Evolutionary conservation across 1,140 invertebrate genomes (phyloP).

Genomic region (Brevipalpus yothersi): DNA sequence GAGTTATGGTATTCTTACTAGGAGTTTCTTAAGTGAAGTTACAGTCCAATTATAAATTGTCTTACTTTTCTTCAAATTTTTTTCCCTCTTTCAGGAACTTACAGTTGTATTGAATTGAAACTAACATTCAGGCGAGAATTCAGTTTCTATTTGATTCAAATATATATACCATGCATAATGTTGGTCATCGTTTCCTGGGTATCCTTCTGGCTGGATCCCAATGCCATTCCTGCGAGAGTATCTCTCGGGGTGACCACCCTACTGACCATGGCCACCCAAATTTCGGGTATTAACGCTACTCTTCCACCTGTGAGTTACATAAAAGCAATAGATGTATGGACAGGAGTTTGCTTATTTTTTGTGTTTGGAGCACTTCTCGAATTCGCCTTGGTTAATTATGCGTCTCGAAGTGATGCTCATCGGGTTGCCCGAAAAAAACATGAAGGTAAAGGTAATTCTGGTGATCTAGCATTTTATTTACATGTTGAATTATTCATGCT

Average conservation of each 20-base stretch:
- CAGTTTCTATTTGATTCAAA: constrained; percentile 91
- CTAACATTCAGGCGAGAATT: constrained; percentile 86
- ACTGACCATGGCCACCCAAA: constrained; percentile 88
- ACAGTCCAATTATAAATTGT: too few relatives aligned
- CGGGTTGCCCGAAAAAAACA: constrained; percentile 26
- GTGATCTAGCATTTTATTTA: too few relatives aligned
- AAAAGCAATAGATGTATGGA: constrained; percentile 93
- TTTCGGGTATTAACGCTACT: constrained; percentile 72
- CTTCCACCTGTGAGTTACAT: constrained; percentile 88
- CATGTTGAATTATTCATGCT: too few relatives aligned
- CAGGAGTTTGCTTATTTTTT: constrained; percentile 83
- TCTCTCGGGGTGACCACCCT: constrained; percentile 83
- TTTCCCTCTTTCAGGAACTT: constrained; percentile 17
- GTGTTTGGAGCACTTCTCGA: constrained; percentile 89
- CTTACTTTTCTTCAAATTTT: neutral
- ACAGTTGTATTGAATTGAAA: constrained; percentile 86
- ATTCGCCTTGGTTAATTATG: constrained; percentile 89
- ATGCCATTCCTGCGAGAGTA: constrained; percentile 75
- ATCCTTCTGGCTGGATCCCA: constrained; percentile 90
- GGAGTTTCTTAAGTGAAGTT: too few relatives aligned
- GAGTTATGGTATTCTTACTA: too few relatives aligned
- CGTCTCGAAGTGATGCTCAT: constrained; percentile 69
- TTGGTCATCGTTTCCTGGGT: constrained; percentile 91
- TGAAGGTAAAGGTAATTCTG: too few relatives aligned
- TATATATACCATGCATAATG: constrained; percentile 90